These are phyloP conservation scores for Meda fulgida DNA, from an alignment of 2,797 vertebrate species.

Conservation along the genomic window DNA sequence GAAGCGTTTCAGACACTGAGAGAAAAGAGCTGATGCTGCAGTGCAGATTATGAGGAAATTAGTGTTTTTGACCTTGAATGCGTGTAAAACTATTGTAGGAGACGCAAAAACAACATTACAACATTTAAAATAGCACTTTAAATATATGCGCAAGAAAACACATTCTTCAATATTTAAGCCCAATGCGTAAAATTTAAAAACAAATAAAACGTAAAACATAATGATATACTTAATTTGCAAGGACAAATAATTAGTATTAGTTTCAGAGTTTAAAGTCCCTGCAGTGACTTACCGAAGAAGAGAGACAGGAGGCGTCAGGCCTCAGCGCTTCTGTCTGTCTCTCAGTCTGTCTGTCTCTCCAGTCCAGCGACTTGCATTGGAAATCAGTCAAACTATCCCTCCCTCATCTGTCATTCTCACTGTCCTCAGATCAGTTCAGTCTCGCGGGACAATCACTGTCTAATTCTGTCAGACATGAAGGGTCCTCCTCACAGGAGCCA, in stretches of 20 bases:
- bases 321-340: conserved; percentile 27
- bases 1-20: neutral
- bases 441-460: neutral
- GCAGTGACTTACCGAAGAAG: conserved; percentile 51
- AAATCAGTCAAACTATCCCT: conserved; percentile 5
- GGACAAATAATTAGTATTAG: neutral
- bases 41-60: neutral
- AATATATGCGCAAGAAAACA: too few species aligned
- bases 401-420: conserved; percentile 7
- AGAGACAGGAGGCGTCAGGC: conserved; percentile 53
- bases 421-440: conserved; percentile 24
- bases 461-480: neutral
- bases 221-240: neutral
- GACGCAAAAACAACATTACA: neutral
- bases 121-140: too few species aligned
- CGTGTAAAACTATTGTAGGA: neutral
- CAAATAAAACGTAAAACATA: too few species aligned
- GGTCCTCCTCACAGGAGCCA: neutral
- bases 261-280: too few species aligned
- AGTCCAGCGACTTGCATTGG: conserved; percentile 3
- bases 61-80: neutral
- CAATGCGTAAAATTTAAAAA: too few species aligned
- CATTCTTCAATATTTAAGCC: too few species aligned
- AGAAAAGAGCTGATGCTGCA: neutral
- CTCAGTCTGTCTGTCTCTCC: conserved; percentile 1